Base-by-base conservation (phyloP, 2,888 invertebrate genomes). In the Tryphoninae sp. region DNA sequence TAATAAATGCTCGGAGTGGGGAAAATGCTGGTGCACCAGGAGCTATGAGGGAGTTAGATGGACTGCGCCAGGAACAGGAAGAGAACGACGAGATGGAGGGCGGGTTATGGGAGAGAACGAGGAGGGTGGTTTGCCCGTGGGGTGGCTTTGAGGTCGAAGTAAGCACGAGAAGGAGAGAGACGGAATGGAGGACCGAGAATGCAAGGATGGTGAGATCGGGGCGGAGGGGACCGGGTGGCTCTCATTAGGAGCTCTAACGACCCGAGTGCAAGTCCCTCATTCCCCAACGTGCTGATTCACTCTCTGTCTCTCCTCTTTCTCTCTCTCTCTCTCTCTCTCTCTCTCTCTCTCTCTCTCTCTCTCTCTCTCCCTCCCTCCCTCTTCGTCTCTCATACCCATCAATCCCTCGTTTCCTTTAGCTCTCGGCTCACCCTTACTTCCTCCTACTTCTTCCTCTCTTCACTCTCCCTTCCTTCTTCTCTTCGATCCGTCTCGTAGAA, bases 191-290 rank as follows among this genome's bases (percentile, higher is more conserved):
- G 74, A 55, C 67, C 23, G 55, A 33, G 7, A 7, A 68, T 42
- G 77, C 65, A 55, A 64, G 45, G 16, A 22, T 55, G 64, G 71
- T 55, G 45, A 72, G 76, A 65, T n/a, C 65, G 74, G 58, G 72
- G 33, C 58, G 73, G 67, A 67, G 64, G 33, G 73, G 42, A 61
- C 13, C 49, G 79, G 83, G 76, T 65, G 79, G 81, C 85, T 90
- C 91, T 91, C 91, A 91, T 91, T 91, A 91, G 90, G 90, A 89
- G 91, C 91, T 91, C 89, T 91, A 91, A 91, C 91, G 91, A 91
- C 89, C 91, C 90, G 89, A 87, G 88, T 89, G 89, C 88, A 87
- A 82, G 87, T 86, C 86, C 86, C 88, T 81, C 83, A 73, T 81
- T 85, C 85, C 82, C 78, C 85, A 73, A 62, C 84, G 84, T 86